Evolutionary conservation across 2,888 invertebrate species (phyloP), one percentile per base, ranked within the genome.

Genomic region (Lypha dubia): DNA sequence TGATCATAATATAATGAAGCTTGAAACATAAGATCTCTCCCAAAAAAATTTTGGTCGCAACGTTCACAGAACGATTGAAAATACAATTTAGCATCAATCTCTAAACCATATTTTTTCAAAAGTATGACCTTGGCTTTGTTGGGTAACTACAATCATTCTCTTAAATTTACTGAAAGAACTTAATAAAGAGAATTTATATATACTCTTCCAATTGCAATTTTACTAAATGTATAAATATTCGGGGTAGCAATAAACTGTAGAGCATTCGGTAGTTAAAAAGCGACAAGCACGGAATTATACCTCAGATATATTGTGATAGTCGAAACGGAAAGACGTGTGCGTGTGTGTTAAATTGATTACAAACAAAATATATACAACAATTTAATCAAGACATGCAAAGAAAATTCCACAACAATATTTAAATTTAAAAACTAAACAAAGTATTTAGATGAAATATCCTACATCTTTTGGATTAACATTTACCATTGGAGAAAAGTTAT

Each of bases 231-330:
- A 35, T 35, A 35, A 53, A 75, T 63, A 81, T 24, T 20, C 38
- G 63, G 56, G 75, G 75, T 76, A n/a, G 63, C 41, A 49, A 22
- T 5, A 63, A 38, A 28, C 9, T 35, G 13, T 35, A 53, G 13
- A 82, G 17, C 41, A 82, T 63, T 76, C 38, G n/a, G 15, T 63
- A 65, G 56, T 63, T 65, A 24, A 75, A 49, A 73, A 38, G 9
- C 8, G 38, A 22, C 35, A 9, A 28, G 44, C 20, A 17, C 17
- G 56, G 22, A 49, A 41, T 63, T 46, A 1, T 53, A 17, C 13
- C n/a, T 58, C 32, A 71, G 38, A 63, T 32, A 49, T 20, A 70
- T 56, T 63, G 20, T 35, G 63, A 41, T 17, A 15, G 70, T 82
- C 46, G 28, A 82, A 58, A 24, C 56, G 56, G 5, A 13, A 63